Conservation (phyloP, 2,113 vertebrate genomes). For the Sturnus vulgaris region DNA sequence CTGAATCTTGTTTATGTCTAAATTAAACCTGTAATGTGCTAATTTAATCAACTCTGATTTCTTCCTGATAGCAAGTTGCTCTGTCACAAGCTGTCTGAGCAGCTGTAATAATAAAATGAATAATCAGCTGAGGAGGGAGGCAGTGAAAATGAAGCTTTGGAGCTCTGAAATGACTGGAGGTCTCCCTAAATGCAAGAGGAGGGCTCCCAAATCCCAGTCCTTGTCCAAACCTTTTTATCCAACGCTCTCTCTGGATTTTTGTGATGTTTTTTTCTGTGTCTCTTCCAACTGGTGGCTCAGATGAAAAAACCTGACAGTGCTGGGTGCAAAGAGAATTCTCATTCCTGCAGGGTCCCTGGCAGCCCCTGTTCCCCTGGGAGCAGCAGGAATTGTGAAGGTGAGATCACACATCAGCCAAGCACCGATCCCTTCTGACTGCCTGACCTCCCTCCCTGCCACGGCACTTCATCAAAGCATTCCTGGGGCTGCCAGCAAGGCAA, state of each 20-base stretch:
- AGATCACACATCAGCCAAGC: not conserved
- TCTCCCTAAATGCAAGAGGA: not conserved
- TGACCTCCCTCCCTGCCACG: not conserved
- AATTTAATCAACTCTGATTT: conserved; percentile 38
- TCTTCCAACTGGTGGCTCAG: not conserved
- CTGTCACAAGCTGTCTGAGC: not conserved
- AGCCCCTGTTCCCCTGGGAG: not conserved
- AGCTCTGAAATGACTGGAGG: not conserved
- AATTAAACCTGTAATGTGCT: not conserved
- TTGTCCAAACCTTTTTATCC: not conserved
- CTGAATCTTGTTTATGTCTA: not conserved
- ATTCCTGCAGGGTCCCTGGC: not conserved
- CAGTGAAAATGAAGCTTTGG: not conserved
- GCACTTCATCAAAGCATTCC: not conserved
- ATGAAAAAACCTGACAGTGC: not conserved
- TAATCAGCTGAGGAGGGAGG: not conserved
- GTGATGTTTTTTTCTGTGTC: not conserved
- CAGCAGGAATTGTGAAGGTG: not conserved
- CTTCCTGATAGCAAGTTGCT: not conserved
- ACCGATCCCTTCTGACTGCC: not conserved
- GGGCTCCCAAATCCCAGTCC: not conserved
- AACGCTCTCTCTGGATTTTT: fast-evolving
- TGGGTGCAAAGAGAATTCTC: not conserved
- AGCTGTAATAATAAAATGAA: not conserved
- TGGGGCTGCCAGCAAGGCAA: not conserved